Percentiles rank a stretch among this genome's conserved stretches.
Conservation (phyloP, 2,888 invertebrate genomes). For the Andrena fulva region DNA sequence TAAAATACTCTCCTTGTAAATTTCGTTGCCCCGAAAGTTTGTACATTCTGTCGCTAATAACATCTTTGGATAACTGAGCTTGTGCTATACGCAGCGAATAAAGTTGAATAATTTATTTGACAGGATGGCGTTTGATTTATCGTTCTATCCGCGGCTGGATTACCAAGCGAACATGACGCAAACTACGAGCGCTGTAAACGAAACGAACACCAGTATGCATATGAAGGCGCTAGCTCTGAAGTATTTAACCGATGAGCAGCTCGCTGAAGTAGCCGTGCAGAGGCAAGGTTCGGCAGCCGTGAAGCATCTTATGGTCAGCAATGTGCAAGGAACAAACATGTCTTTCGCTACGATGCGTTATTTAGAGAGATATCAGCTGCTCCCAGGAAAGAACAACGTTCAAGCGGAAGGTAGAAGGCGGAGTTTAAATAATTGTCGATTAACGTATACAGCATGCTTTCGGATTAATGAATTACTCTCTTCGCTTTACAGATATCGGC, state of each 20-base stretch:
- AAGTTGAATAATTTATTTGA: conserved; percentile 31
- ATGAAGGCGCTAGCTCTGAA: conserved; percentile 87
- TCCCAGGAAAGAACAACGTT: conserved; percentile 83
- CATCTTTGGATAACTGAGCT: conserved; percentile 4
- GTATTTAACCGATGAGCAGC: conserved; percentile 86
- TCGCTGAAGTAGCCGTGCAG: conserved; percentile 80
- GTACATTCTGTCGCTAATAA: neutral
- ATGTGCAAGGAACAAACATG: conserved; percentile 86
- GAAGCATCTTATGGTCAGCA: conserved; percentile 78
- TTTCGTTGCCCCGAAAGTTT: conserved; percentile 1
- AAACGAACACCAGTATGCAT: conserved; percentile 86
- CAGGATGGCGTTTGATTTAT: conserved; percentile 77
- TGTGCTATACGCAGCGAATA: neutral
- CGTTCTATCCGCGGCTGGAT: conserved; percentile 79
- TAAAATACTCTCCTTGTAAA: neutral
- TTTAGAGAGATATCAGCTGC: conserved; percentile 89
- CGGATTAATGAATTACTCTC: neutral
- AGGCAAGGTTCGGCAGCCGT: conserved; percentile 75
- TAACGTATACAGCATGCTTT: neutral
- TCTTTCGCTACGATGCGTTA: conserved; percentile 91
- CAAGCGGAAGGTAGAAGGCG: conserved; percentile 73
- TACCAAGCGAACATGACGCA: conserved; percentile 76
- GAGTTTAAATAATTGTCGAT: conserved; percentile 4
- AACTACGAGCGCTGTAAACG: conserved; percentile 74
- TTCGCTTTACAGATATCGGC: conserved; percentile 41